A percentile compares a stretch with the other conserved stretches of the same genome.
Conservation (phyloP, 2,113 vertebrate genomes). For the Brachypteracias leptosomus region DNA sequence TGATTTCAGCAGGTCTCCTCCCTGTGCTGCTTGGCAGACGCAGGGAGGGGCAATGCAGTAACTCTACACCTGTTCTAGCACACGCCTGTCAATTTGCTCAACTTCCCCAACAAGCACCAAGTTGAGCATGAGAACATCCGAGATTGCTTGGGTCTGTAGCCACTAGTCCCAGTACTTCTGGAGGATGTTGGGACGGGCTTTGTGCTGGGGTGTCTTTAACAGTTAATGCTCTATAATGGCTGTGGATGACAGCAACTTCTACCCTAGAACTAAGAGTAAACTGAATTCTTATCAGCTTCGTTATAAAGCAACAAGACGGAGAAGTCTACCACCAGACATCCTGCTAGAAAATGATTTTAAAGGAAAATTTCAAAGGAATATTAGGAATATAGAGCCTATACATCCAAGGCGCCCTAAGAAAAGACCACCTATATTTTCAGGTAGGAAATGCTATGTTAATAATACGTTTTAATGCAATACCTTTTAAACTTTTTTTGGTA, state of each 20-base stretch:
- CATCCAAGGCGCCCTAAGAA: slow-evolving; percentile 85
- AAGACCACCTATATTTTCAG: slow-evolving; percentile 92
- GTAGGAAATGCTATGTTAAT: slow-evolving; percentile 75
- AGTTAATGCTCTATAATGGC: slow-evolving; percentile 74
- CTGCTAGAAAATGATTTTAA: slow-evolving; percentile 80
- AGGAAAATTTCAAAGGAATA: slow-evolving; percentile 81
- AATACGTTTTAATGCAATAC: neutral
- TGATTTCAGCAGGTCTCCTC: slow-evolving; percentile 44
- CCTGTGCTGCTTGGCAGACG: slow-evolving; percentile 50
- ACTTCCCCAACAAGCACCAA: slow-evolving; percentile 80
- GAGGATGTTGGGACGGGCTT: neutral
- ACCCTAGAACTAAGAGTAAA: slow-evolving; percentile 75
- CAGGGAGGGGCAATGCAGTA: slow-evolving; percentile 82
- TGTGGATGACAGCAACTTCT: slow-evolving; percentile 78
- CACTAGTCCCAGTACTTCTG: neutral
- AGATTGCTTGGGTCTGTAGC: slow-evolving; percentile 34
- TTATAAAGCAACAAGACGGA: slow-evolving; percentile 75
- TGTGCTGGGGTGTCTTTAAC: neutral
- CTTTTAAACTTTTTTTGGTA: neutral
- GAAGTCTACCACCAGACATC: slow-evolving; percentile 82
- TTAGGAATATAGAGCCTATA: slow-evolving; percentile 77
- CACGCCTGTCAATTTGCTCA: slow-evolving; percentile 81
- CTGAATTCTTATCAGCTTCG: slow-evolving; percentile 70
- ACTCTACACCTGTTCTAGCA: slow-evolving; percentile 86
- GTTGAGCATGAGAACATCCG: slow-evolving; percentile 69